Evolutionary conservation across 2,797 vertebrate genomes (phyloP), one percentile per base, ranked within the genome.

Genomic region (Tadarida brasiliensis): DNA sequence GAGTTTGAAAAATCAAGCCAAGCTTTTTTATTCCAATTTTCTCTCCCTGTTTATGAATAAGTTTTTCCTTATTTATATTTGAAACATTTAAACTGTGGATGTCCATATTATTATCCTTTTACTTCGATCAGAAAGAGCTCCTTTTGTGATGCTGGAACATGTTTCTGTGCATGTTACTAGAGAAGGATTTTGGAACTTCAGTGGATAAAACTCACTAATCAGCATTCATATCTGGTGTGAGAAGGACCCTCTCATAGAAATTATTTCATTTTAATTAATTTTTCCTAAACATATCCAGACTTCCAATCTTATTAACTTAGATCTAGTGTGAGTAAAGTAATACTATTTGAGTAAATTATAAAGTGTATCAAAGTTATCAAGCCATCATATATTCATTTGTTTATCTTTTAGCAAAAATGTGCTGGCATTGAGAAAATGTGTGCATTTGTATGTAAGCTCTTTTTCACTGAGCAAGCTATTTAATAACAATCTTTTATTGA

Each of bases 381-480:
- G 12, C 14, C 57, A 35, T 89, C 7, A 76, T 65, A 85, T 90
- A 57, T 71, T 61, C 22, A 24, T 70, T 65, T 87, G 76, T 91
- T 94, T 73, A 47, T 92, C 54, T 77, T 76, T 84, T 47, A 70
- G 33, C 22, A 47, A 28, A 84, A 92, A 88, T 78, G 63, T 82
- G 7, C 17, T 91, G 49, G 28, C 15, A n/a, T 49, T 93, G 26
- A 78, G 11, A 89, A 71, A 78, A 56, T 20, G 1, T 47, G 22
- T 63, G 3, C 44, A 28, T 63, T 87, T 63, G 9, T 49, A 26
- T n/a, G 5, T 61, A 63, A 63, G 24, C 6, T n/a, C 10, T 35
- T 94, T 95, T 86, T 86, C 24, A 61, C 44, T 68, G 44, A 44
- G 12, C 35, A 49, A 93, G 56, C 10, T 44, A 16, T 30, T 76